A percentile compares a stretch with the other conserved stretches of the same genome.
Conservation (phyloP, 2,888 invertebrate species). For the Ormyrus labotus region DNA sequence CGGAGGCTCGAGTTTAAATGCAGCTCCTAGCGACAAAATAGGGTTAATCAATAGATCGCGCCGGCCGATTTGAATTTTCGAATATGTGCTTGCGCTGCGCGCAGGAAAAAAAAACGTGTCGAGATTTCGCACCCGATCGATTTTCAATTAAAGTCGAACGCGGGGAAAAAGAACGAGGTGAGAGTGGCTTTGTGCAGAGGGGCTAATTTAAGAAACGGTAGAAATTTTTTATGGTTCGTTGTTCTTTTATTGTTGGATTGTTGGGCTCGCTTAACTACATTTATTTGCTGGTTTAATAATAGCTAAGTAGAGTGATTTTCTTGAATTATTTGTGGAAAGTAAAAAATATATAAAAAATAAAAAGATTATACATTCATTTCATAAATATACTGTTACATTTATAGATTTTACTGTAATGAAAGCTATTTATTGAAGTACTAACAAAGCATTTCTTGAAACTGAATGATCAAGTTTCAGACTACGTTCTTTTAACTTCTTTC, state of each 20-base stretch:
- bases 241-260: conserved; percentile 1
- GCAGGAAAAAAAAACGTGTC: background rate
- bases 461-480: too few relatives aligned
- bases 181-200: background rate
- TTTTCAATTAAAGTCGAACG: conserved; percentile 41
- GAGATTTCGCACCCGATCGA: conserved; percentile 23
- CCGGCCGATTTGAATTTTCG: background rate
- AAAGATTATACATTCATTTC: too few relatives aligned
- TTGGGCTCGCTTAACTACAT: too few relatives aligned
- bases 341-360: too few relatives aligned
- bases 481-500: too few relatives aligned
- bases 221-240: background rate
- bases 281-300: too few relatives aligned
- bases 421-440: too few relatives aligned
- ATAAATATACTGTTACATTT: too few relatives aligned
- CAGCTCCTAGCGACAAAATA: conserved; percentile 7
- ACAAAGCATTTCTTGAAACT: too few relatives aligned
- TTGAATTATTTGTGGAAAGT: too few relatives aligned
- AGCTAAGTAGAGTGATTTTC: too few relatives aligned
- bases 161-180: background rate
- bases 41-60: conserved; percentile 30
- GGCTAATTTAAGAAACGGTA: background rate
- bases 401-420: too few relatives aligned
- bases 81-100: conserved; percentile 3
- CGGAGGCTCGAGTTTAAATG: background rate